A percentile compares a stretch with the other conserved stretches of the same genome.
These are phyloP conservation scores for Lerista edwardsae DNA, from an alignment of 2,797 vertebrate species.

Conservation along the genomic window DNA sequence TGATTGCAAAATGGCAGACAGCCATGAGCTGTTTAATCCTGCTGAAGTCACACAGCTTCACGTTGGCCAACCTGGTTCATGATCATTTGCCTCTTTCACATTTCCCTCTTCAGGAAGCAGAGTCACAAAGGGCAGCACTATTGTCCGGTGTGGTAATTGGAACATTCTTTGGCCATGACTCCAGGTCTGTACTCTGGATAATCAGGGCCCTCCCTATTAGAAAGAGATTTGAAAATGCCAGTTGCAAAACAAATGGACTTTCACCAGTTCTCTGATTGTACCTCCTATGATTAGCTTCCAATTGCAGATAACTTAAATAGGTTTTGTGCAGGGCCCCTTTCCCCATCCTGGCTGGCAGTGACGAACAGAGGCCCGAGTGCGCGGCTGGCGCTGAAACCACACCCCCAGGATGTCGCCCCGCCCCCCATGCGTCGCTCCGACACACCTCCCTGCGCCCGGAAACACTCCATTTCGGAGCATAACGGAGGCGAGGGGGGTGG, in stretches of 20 bases:
- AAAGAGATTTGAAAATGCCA: neutral
- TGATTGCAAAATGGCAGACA: neutral
- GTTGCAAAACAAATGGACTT: slow-evolving; percentile 26
- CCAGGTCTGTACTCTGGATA: slow-evolving; percentile 3
- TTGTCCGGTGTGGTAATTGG: neutral
- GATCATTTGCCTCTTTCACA: neutral
- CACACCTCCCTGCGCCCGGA: too few species aligned
- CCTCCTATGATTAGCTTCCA: neutral
- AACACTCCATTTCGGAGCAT: too few species aligned
- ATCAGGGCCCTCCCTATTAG: neutral
- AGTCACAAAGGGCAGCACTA: neutral
- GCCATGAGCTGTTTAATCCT: neutral
- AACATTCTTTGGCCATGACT: slow-evolving; percentile 16
- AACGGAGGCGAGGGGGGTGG: too few species aligned
- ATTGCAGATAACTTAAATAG: neutral
- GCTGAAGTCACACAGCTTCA: neutral
- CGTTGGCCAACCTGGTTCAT: neutral
- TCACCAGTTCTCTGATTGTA: slow-evolving; percentile 3
- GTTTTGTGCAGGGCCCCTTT: neutral
- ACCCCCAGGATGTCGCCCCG: too few species aligned
- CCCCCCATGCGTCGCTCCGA: too few species aligned
- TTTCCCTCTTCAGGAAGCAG: neutral
- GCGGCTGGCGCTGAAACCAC: too few species aligned
- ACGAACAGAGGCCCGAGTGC: too few species aligned
- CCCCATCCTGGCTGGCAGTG: too few species aligned